A percentile compares a stretch with the other conserved stretches of the same genome.
These are phyloP conservation scores for human DNA, from an alignment of 2,113 vertebrate genomes.

Conservation along the genomic window GRCh38 chr6:157045001-157045500, in stretches of 20 bases:
- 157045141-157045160: conserved; percentile 14
- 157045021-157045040: neutral
- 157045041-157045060: neutral
- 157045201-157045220: neutral
- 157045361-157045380: neutral
- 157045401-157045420: neutral
- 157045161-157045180: conserved; percentile 35
- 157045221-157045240: neutral
- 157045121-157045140: neutral
- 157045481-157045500: too few relatives aligned
- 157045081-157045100: neutral
- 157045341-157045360: neutral
- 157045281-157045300: conserved; percentile 27
- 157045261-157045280: fast-evolving
- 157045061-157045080: neutral
- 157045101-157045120: neutral
- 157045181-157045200: neutral
- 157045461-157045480: neutral
- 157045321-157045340: neutral
- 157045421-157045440: neutral
- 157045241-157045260: neutral
- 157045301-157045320: neutral
- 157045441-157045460: neutral
- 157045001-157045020: neutral
- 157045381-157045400: neutral